Conservation (phyloP, 2,797 vertebrate species). For the Synaphobranchus kaupii region DNA sequence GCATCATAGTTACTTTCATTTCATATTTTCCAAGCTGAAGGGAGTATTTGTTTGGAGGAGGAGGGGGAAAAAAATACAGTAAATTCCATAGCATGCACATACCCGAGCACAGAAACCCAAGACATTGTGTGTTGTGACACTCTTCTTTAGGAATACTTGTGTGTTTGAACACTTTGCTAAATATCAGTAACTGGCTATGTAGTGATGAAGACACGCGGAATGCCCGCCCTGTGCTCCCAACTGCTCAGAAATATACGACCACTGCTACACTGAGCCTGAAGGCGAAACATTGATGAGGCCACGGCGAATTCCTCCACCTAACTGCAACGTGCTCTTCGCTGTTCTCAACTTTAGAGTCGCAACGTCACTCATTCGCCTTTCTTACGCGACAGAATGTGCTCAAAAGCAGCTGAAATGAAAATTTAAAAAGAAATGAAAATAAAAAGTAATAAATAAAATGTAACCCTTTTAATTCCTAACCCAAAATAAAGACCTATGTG, state of each 20-base stretch:
- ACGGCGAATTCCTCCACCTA: not conserved
- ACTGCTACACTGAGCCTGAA: not conserved
- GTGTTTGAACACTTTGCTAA: not conserved
- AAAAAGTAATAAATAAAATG: not conserved
- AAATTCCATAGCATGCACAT: slow-evolving; percentile 9
- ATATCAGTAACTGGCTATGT: slow-evolving; percentile 4
- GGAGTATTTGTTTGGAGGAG: not conserved
- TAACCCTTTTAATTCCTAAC: not conserved
- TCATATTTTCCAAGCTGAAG: not conserved
- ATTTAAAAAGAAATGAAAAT: not conserved
- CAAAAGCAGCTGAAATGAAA: not conserved
- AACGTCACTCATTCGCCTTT: not conserved
- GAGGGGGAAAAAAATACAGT: not conserved
- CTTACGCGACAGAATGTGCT: not conserved
- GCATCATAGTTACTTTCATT: not conserved
- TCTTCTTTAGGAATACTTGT: not conserved
- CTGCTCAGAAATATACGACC: not conserved
- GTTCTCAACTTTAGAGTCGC: not conserved
- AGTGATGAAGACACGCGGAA: not conserved
- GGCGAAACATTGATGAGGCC: not conserved
- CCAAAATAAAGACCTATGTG: not conserved
- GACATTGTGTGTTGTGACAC: not conserved
- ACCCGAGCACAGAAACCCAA: not conserved
- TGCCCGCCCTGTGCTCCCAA: not conserved
- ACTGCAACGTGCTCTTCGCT: not conserved